Conservation (phyloP, 2,888 invertebrate species). For the Netelia fuscicornis region DNA sequence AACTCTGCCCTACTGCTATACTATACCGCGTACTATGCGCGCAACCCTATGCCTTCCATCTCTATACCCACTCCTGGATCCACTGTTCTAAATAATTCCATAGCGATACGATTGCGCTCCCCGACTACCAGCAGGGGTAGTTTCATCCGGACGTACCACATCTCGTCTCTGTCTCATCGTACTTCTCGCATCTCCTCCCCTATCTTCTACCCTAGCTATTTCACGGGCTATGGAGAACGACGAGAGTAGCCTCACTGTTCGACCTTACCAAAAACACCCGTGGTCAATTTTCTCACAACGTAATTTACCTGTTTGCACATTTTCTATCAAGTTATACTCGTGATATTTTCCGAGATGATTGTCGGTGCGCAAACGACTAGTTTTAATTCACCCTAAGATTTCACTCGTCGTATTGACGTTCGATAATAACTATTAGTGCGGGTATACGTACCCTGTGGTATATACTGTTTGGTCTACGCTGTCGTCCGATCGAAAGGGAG, state of each 20-base stretch:
- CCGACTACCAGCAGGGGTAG: slow-evolving; percentile 77
- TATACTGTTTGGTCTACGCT: slow-evolving; percentile 32
- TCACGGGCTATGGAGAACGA: slow-evolving; percentile 23
- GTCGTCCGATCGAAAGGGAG: slow-evolving; percentile 52
- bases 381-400: slow-evolving; percentile 14
- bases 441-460: slow-evolving; percentile 26
- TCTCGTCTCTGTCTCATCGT: slow-evolving; percentile 59
- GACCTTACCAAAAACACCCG: slow-evolving; percentile 47
- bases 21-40: slow-evolving; percentile 46
- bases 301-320: slow-evolving; percentile 4
- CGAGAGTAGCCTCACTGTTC: slow-evolving; percentile 27
- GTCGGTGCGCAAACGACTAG: not conserved
- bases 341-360: not conserved
- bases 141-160: slow-evolving; percentile 53
- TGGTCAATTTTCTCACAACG: slow-evolving; percentile 14
- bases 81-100: slow-evolving; percentile 84
- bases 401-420: slow-evolving; percentile 2
- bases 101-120: slow-evolving; percentile 81
- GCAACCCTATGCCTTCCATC: slow-evolving; percentile 44
- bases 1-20: slow-evolving; percentile 59
- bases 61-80: slow-evolving; percentile 71
- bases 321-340: not conserved
- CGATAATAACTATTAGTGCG: slow-evolving; percentile 6
- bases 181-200: slow-evolving; percentile 21
- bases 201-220: slow-evolving; percentile 44